These are phyloP conservation scores for Phoeniculus purpureus DNA, from an alignment of 2,797 vertebrate genomes.

Conservation along the genomic window DNA sequence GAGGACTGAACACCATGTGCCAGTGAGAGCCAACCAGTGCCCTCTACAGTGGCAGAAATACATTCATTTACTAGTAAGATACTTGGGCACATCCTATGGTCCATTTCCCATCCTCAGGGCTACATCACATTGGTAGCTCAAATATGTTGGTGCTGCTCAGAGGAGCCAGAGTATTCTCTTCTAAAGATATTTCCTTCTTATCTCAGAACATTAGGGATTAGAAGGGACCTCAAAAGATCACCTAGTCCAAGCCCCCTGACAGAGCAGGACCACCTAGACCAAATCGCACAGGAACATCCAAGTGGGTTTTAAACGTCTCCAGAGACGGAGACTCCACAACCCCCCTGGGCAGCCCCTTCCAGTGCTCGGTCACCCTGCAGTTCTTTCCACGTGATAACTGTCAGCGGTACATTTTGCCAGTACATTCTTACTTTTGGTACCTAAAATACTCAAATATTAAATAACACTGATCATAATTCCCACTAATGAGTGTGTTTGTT, in stretches of 20 bases:
- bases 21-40: background rate
- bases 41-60: background rate
- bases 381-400: background rate
- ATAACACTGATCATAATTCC: background rate
- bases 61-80: background rate
- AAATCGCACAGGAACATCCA: no score
- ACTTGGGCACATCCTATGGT: background rate
- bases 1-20: background rate
- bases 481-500: background rate
- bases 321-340: no score
- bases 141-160: background rate
- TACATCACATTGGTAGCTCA: background rate
- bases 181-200: background rate
- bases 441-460: background rate
- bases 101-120: background rate
- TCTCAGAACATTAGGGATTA: background rate
- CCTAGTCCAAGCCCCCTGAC: no score
- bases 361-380: background rate
- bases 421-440: background rate
- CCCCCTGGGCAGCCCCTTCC: no score
- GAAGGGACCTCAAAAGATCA: background rate
- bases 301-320: no score
- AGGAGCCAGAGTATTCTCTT: background rate
- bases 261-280: no score
- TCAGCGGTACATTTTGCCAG: background rate